Conservation (phyloP, 2,888 invertebrate genomes). For the Octonoba sinensis region DNA sequence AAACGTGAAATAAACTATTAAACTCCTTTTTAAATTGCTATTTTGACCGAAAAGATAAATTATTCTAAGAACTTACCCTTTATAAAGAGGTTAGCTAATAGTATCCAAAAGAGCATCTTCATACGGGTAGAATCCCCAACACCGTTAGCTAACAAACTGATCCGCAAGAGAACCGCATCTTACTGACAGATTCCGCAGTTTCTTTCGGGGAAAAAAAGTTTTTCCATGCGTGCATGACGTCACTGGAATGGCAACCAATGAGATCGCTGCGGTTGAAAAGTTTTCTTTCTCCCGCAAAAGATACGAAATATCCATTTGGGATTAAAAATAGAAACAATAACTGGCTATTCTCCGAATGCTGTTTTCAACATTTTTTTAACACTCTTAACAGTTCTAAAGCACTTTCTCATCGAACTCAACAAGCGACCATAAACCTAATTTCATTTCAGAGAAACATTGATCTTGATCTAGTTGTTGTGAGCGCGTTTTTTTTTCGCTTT, state of each 20-base stretch:
- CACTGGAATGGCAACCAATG: slow-evolving; percentile 26
- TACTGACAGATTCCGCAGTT: slow-evolving; percentile 24
- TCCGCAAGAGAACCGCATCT: slow-evolving; percentile 32
- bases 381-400: not conserved
- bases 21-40: too few relatives aligned
- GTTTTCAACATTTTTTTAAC: not conserved
- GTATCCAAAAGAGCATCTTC: slow-evolving; percentile 54
- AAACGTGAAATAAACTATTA: not conserved
- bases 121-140: slow-evolving; percentile 9
- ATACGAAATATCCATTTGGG: not conserved
- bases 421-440: slow-evolving; percentile 27
- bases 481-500: slow-evolving; percentile 10
- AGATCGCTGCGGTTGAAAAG: not conserved
- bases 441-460: slow-evolving; percentile 6
- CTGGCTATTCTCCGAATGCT: not conserved
- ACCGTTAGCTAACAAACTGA: slow-evolving; percentile 18
- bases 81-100: slow-evolving; percentile 26
- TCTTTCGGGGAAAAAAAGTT: slow-evolving; percentile 28
- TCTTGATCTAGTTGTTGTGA: slow-evolving; percentile 37
- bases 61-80: slow-evolving; percentile 20
- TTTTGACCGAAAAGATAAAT: too few relatives aligned
- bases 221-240: slow-evolving; percentile 33
- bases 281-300: slow-evolving; percentile 1
- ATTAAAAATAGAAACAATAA: slow-evolving; percentile 11
- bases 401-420: not conserved